Conservation (phyloP, 2,888 invertebrate species). For the Quadroppia sp. region DNA sequence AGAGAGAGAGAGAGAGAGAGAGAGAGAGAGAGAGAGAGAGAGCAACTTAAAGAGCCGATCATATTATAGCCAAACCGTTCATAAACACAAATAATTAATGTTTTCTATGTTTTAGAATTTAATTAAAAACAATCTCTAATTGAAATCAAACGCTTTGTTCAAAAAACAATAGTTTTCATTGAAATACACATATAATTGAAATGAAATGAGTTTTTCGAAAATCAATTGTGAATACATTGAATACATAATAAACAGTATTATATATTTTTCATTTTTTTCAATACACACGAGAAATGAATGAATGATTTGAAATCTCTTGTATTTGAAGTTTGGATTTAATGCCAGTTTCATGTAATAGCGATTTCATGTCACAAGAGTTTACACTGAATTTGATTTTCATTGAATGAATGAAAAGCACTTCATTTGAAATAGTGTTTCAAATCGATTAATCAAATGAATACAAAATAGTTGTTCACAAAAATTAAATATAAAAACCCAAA, state of each 20-base stretch:
- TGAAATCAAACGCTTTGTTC: neutral
- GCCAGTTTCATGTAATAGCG: slow-evolving; percentile 23
- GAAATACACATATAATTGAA: neutral
- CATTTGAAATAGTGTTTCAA: neutral
- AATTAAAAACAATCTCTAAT: no score
- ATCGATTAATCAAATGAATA: neutral
- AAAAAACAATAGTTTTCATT: no score
- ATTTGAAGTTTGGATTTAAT: neutral
- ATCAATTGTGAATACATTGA: neutral
- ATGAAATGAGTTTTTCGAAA: neutral
- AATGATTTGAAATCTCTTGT: slow-evolving; percentile 18
- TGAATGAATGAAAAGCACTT: slow-evolving; percentile 1
- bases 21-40: no score
- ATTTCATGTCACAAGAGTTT: slow-evolving; percentile 22
- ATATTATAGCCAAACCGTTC: neutral
- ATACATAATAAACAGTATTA: neutral
- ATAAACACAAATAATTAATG: no score
- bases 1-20: no score
- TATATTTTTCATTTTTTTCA: neutral
- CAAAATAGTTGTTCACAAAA: neutral
- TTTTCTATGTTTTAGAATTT: no score
- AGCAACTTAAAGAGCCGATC: no score
- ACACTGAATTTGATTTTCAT: neutral
- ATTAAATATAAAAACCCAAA: neutral
- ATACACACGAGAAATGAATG: neutral